Conservation (phyloP, 1,140 invertebrate species). For the Monochamus saltuarius region DNA sequence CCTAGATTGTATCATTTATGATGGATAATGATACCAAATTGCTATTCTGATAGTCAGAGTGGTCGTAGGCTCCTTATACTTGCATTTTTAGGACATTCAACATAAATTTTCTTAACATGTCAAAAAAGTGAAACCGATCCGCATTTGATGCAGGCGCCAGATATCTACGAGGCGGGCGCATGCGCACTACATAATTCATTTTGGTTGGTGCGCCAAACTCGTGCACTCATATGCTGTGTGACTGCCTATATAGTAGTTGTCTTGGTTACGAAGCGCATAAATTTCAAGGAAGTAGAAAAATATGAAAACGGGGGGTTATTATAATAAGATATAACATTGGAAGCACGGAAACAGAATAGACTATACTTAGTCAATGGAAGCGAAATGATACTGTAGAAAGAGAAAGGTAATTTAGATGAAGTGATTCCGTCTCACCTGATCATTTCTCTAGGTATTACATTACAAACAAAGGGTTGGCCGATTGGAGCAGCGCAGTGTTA, state of each 20-base stretch:
- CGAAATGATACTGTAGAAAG: slow-evolving; percentile 17
- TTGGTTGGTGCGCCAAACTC: slow-evolving; percentile 23
- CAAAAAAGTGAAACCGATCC: too few relatives aligned
- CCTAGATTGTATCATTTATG: too few relatives aligned
- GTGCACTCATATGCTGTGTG: slow-evolving; percentile 19
- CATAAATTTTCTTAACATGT: too few relatives aligned
- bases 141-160: too few relatives aligned
- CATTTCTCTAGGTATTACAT: slow-evolving; percentile 17
- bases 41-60: too few relatives aligned
- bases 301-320: slow-evolving; percentile 28
- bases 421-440: slow-evolving; percentile 29
- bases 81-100: too few relatives aligned
- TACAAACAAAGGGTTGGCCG: slow-evolving; percentile 8
- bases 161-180: too few relatives aligned
- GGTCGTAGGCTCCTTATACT: too few relatives aligned
- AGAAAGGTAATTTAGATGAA: slow-evolving; percentile 28
- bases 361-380: neutral
- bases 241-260: slow-evolving; percentile 1
- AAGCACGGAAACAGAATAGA: neutral
- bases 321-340: slow-evolving; percentile 19
- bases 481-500: slow-evolving; percentile 1
- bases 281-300: neutral
- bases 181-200: too few relatives aligned
- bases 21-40: too few relatives aligned
- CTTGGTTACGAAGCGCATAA: neutral